A percentile compares a stretch with the other conserved stretches of the same genome.
Evolutionary conservation across 2,888 invertebrate species (phyloP).

Genomic region (Thysanoteuthis rhombus): DNA sequence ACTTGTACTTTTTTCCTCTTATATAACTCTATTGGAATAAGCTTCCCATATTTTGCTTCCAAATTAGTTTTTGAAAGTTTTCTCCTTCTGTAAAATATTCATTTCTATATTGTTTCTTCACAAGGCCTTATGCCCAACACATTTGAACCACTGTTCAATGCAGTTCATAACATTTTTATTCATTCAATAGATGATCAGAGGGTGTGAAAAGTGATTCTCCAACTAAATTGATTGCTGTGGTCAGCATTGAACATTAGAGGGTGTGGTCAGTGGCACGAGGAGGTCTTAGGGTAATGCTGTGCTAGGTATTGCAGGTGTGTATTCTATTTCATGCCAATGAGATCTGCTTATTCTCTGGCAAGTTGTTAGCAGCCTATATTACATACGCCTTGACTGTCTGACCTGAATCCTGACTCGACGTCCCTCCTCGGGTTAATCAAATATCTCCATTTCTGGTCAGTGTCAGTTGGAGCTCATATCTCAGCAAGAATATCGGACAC

Average conservation of each 20-base stretch:
- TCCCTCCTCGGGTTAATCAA: neutral
- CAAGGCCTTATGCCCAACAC: too few species aligned
- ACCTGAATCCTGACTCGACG: neutral
- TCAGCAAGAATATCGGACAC: neutral
- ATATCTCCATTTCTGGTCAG: neutral
- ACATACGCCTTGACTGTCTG: neutral
- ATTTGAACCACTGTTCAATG: too few species aligned
- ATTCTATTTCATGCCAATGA: neutral
- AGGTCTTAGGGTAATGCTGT: neutral
- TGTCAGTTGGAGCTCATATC: neutral
- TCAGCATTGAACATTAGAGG: neutral
- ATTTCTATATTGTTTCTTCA: too few species aligned
- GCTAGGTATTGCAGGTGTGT: neutral
- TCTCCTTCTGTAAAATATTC: too few species aligned
- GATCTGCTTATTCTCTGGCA: neutral
- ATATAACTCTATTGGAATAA: too few species aligned
- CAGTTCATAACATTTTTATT: neutral
- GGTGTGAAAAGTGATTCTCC: neutral
- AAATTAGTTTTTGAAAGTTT: too few species aligned
- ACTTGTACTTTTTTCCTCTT: too few species aligned
- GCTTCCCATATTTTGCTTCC: too few species aligned
- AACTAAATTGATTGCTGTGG: neutral
- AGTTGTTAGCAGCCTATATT: neutral
- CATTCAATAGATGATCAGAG: neutral
- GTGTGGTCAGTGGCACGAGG: neutral